Evolutionary conservation across 2,888 invertebrate genomes (phyloP).

Genomic region (Caenorhabditis parvicauda): DNA sequence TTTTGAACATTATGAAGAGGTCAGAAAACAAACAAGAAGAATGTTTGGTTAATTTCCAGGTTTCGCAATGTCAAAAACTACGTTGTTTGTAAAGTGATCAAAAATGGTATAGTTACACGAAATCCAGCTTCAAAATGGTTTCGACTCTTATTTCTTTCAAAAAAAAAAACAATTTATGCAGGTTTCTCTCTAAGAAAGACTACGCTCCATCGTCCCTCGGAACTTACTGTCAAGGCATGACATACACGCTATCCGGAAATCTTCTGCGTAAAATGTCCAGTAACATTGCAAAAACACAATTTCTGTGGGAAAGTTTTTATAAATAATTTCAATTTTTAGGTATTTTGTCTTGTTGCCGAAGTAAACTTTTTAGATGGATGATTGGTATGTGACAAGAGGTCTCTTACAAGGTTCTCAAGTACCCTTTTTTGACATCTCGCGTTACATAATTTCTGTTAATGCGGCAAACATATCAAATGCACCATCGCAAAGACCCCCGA

Average conservation of each 20-base stretch:
- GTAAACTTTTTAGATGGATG: conserved; percentile 38
- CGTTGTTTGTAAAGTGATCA: conserved; percentile 35
- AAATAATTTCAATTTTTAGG: conserved; percentile 4
- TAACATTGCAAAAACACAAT: conserved; percentile 32
- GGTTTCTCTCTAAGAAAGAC: conserved; percentile 36
- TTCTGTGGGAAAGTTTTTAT: conserved; percentile 28
- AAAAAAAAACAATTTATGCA: conserved; percentile 6
- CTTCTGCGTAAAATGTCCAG: conserved; percentile 19
- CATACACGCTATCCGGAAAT: conserved; percentile 31
- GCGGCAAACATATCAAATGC: conserved; percentile 3
- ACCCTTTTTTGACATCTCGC: conserved; percentile 22
- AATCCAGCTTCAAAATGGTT: conserved; percentile 41
- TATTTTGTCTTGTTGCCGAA: not conserved
- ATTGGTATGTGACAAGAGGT: conserved; percentile 45
- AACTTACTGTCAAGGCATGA: conserved; percentile 48
- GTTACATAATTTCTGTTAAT: conserved; percentile 21
- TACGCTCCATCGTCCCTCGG: conserved; percentile 30
- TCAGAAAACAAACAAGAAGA: conserved; percentile 1
- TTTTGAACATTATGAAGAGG: conserved; percentile 22
- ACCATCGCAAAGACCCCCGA: conserved; percentile 9
- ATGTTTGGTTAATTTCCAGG: not conserved
- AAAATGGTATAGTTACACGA: conserved; percentile 29
- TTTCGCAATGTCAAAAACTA: conserved; percentile 5
- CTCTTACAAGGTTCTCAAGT: conserved; percentile 17
- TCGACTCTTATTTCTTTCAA: not conserved